Base-by-base conservation (phyloP, 2,888 invertebrate species). In the Epicampocera succincta region DNA sequence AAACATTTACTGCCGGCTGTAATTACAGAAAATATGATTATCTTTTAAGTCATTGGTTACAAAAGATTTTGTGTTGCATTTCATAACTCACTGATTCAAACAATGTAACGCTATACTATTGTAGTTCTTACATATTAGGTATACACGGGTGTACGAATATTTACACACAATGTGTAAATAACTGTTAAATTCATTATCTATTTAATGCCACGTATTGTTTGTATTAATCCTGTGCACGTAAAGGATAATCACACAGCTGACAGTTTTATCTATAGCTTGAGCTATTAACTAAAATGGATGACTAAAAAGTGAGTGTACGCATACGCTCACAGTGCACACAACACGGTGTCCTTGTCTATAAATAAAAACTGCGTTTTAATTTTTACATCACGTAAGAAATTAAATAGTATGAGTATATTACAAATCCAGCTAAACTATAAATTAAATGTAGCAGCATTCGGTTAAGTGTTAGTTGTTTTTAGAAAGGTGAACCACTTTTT, bases 11-110 rank as follows among this genome's bases (percentile, higher is more conserved):
- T 80, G 79, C 63, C 74, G 74, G 73, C 69, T 69, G 19, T 74
- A 74, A 69, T 69, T 74, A 74, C 42, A 63, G 73, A 46, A 79
- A 73, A 73, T 79, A 61, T 56, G 63, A 80, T 79, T 73, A 79
- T 80, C 63, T 63, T 33, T 79, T 68, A 17, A 17, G 15, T 69
- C 61, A 63, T 52, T 74, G 63, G 19, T 74, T 69, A 68, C 19
- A 44, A 48, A 19, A 54, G 65, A 50, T 68, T 46, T 29, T 50
- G 54, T 73, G 19, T 56, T 65, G 21, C 21, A 56, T 52, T 21
- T 40, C 42, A 40, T 8, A 15, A 1, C 19, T 17, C 15, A 44
- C 13, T 13, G 15, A 40, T 11, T 4, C n/a, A 50, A 11, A 40
- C 6, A 12, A 48, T 19, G 1, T 8, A 25, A 25, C 25, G 5